Conservation (phyloP, 2,113 vertebrate genomes). For the Alosa alosa region DNA sequence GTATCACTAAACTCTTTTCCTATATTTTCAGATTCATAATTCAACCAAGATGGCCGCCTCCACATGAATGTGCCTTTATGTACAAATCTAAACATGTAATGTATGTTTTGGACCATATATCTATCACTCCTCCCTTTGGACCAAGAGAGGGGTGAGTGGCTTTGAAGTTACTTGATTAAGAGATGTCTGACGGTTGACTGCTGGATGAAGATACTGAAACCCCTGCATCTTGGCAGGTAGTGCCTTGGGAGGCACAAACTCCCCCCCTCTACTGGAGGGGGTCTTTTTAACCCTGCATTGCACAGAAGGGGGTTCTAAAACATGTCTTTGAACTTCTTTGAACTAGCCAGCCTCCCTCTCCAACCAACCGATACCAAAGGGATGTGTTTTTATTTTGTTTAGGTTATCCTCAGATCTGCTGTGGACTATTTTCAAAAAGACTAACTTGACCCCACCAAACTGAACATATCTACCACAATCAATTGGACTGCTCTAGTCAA, state of each 20-base stretch:
- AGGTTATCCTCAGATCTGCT: slow-evolving; percentile 80
- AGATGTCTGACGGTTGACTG: slow-evolving; percentile 59
- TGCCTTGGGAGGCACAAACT: slow-evolving; percentile 56
- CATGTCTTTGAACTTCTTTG: slow-evolving; percentile 65
- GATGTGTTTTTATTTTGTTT: slow-evolving; percentile 62
- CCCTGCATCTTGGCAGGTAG: slow-evolving; percentile 60
- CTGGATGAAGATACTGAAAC: slow-evolving; percentile 54
- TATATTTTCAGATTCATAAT: slow-evolving; percentile 85
- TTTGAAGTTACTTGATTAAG: slow-evolving; percentile 67
- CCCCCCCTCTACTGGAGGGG: slow-evolving; percentile 36
- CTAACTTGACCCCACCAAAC: slow-evolving; percentile 36
- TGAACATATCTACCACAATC: not conserved
- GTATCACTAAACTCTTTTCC: slow-evolving; percentile 18
- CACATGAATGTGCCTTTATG: slow-evolving; percentile 74
- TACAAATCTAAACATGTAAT: slow-evolving; percentile 53
- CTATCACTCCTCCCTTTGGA: slow-evolving; percentile 73
- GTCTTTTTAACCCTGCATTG: slow-evolving; percentile 47
- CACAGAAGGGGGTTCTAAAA: slow-evolving; percentile 47
- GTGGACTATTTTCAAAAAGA: slow-evolving; percentile 75
- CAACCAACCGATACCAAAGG: slow-evolving; percentile 61
- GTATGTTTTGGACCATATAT: slow-evolving; percentile 69
- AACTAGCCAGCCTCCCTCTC: slow-evolving; percentile 61
- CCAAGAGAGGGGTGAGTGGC: slow-evolving; percentile 72
- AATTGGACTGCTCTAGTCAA: not conserved
- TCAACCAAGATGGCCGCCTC: slow-evolving; percentile 61